Evolutionary conservation across 2,113 vertebrate species (phyloP).

Genomic region (Athene noctua): DNA sequence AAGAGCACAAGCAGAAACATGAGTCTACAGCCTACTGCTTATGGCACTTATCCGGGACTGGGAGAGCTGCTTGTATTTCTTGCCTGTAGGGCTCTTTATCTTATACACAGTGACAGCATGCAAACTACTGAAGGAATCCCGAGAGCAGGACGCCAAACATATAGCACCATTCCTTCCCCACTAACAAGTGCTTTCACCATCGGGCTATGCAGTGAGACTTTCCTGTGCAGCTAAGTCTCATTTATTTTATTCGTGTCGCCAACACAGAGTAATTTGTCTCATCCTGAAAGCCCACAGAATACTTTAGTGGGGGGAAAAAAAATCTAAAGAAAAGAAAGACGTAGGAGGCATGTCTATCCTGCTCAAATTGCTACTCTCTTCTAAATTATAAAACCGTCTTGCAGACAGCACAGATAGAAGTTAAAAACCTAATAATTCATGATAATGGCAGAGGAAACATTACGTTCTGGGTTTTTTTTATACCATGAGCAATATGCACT

Average conservation of each 20-base stretch:
- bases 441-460: neutral
- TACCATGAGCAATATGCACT: neutral
- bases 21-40: neutral
- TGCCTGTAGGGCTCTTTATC: neutral
- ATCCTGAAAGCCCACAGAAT: slow-evolving; percentile 8
- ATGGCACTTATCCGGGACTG: neutral
- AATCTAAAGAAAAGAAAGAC: neutral
- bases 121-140: neutral
- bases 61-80: neutral
- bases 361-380: neutral
- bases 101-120: neutral
- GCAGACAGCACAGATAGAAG: neutral
- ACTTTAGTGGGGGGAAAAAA: neutral
- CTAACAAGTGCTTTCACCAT: neutral
- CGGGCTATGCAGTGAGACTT: neutral
- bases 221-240: neutral
- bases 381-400: neutral
- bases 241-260: neutral
- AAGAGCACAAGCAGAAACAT: neutral
- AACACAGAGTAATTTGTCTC: neutral
- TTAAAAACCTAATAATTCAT: neutral
- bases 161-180: neutral
- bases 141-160: neutral
- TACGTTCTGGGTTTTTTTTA: neutral
- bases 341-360: neutral